A percentile compares a stretch with the other conserved stretches of the same genome.
These are phyloP conservation scores for Caracal caracal DNA, from an alignment of 2,113 vertebrate species.

Conservation along the genomic window DNA sequence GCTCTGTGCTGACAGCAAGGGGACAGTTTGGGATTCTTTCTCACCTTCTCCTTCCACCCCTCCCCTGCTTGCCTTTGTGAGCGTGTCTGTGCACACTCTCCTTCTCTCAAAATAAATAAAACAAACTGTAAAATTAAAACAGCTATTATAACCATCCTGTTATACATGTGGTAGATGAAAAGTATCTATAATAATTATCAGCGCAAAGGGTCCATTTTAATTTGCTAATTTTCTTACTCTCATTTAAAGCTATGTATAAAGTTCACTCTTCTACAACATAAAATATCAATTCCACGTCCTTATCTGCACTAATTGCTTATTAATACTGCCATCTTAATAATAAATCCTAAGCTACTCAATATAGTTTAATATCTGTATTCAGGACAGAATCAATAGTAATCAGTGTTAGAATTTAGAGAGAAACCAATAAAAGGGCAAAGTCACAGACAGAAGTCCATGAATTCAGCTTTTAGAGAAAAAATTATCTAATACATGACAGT, in stretches of 20 bases:
- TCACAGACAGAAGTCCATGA: not conserved
- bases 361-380: not conserved
- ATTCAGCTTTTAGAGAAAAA: not conserved
- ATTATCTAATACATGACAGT: not conserved
- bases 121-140: not conserved
- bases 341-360: slow-evolving; percentile 58
- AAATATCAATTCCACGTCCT: slow-evolving; percentile 14
- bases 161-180: not conserved
- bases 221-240: not conserved
- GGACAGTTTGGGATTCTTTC: not conserved
- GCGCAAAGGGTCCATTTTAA: not conserved
- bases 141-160: not conserved
- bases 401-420: not conserved
- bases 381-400: not conserved
- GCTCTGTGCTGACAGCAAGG: not conserved
- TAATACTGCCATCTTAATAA: slow-evolving; percentile 42
- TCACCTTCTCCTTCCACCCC: not conserved
- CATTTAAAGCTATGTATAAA: slow-evolving; percentile 5
- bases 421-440: not conserved
- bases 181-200: not conserved
- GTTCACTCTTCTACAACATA: slow-evolving; percentile 10
- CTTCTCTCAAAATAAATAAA: not conserved
- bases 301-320: slow-evolving; percentile 39
- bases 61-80: not conserved
- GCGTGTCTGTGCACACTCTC: not conserved